A percentile compares a stretch with the other conserved stretches of the same genome.
These are phyloP conservation scores for Gasterosteus nipponicus DNA, from an alignment of 2,113 vertebrate genomes.

Conservation along the genomic window DNA sequence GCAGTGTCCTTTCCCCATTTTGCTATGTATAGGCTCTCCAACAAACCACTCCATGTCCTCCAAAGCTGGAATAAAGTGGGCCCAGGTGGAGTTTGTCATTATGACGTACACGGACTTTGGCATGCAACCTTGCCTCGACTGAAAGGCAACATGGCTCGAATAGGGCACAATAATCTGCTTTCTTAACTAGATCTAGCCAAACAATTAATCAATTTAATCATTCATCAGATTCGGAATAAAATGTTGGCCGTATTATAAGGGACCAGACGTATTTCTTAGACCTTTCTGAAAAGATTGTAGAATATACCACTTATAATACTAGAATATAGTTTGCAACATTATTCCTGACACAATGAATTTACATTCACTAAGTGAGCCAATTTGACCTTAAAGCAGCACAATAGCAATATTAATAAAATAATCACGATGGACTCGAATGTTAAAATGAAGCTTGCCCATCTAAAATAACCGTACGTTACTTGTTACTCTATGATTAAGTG, in stretches of 20 bases:
- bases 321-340: neutral
- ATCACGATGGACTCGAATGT: neutral
- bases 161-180: constrained; percentile 25
- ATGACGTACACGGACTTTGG: neutral
- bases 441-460: neutral
- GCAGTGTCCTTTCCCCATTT: constrained; percentile 31
- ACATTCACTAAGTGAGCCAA: neutral
- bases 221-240: constrained; percentile 25
- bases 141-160: constrained; percentile 17
- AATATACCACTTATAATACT: neutral
- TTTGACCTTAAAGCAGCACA: neutral
- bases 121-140: constrained; percentile 7
- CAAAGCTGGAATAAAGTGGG: constrained; percentile 37
- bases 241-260: neutral
- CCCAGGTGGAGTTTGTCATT: constrained; percentile 49
- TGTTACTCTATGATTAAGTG: neutral
- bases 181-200: constrained; percentile 14
- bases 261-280: neutral
- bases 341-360: neutral
- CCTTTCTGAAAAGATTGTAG: neutral
- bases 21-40: constrained; percentile 17
- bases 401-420: neutral
- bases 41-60: constrained; percentile 42
- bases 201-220: constrained; percentile 37
- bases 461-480: neutral